A percentile compares a stretch with the other conserved stretches of the same genome.
phyloP scores from a whole-genome alignment of 2,113 vertebrate genomes.

The Myiozetetes cayanensis region DNA sequence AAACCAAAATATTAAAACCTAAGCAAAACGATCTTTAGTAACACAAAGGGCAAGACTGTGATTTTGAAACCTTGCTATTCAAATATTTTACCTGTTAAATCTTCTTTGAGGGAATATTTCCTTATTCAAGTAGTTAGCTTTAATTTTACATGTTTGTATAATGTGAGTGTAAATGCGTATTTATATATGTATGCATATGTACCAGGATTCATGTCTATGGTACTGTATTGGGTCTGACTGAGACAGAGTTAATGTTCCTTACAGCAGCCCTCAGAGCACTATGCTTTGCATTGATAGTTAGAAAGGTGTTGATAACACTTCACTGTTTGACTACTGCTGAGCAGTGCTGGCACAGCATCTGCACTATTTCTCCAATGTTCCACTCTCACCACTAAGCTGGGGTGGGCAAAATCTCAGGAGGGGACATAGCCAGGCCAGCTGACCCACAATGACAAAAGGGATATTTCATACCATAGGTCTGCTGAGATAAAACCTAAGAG shows the following conservation, averaged over 20 bases:
- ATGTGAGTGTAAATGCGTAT: neutral
- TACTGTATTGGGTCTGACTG: neutral
- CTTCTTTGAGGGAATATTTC: neutral
- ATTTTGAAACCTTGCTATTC: neutral
- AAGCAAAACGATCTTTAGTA: neutral
- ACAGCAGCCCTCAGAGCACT: neutral
- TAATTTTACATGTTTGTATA: neutral
- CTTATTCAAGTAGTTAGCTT: neutral
- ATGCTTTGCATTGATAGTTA: neutral
- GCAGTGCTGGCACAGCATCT: neutral
- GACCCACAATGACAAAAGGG: neutral
- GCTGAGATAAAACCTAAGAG: neutral
- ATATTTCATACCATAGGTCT: rapidly evolving
- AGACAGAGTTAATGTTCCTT: neutral
- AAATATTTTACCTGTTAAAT: neutral
- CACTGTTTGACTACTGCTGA: neutral
- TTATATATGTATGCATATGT: neutral
- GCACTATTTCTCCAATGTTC: neutral
- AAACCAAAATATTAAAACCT: neutral
- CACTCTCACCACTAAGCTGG: neutral
- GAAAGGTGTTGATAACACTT: neutral
- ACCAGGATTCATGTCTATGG: neutral
- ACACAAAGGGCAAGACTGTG: neutral
- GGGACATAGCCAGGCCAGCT: too few species aligned
- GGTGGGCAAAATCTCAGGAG: neutral